A percentile compares a stretch with the other conserved stretches of the same genome.
Evolutionary conservation across 2,888 invertebrate species (phyloP).

Genomic region (Tetrapedia diversipes): DNA sequence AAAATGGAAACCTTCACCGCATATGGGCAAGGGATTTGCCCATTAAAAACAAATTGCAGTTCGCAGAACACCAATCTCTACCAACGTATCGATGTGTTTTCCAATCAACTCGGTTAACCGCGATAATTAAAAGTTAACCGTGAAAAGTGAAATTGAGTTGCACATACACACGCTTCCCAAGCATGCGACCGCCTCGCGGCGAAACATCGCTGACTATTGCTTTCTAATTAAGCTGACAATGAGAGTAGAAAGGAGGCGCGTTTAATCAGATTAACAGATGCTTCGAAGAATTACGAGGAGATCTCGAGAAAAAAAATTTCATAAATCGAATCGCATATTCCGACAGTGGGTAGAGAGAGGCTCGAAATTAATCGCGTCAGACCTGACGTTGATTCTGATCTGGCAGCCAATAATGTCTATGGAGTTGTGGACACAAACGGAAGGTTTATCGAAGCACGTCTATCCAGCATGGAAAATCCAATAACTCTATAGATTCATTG

Average conservation of each 20-base stretch:
- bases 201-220: background rate
- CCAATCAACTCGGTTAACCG: constrained; percentile 17
- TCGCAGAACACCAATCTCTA: background rate
- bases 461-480: no score
- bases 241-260: background rate
- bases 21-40: background rate
- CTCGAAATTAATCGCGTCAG: constrained; percentile 43
- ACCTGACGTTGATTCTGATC: constrained; percentile 50
- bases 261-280: constrained; percentile 21
- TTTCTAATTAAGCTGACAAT: constrained; percentile 13
- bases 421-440: no score
- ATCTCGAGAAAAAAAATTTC: background rate
- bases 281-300: constrained; percentile 24
- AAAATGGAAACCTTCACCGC: no score
- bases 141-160: constrained; percentile 16
- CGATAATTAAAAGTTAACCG: constrained; percentile 20
- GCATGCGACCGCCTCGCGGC: background rate
- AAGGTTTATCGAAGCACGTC: no score
- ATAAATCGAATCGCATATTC: constrained; percentile 1
- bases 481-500: no score
- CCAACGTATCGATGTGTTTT: background rate
- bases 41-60: background rate
- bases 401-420: no score
- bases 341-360: background rate
- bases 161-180: background rate